Conservation (phyloP, 1,140 invertebrate species). For the Euura lappo region DNA sequence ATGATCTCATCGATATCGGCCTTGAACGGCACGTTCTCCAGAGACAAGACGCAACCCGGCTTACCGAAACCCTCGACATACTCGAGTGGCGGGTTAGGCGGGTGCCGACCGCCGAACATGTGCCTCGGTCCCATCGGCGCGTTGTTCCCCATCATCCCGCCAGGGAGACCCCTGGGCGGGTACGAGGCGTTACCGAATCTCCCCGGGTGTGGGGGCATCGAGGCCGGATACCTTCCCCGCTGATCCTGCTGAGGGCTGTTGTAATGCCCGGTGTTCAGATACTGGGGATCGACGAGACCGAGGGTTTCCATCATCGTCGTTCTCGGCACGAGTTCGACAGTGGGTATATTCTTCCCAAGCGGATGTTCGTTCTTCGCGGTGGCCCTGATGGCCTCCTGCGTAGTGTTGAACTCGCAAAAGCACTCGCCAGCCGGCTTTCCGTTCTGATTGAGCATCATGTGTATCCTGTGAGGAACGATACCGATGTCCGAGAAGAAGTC, state of each 20-base stretch:
- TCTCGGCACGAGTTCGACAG: slow-evolving; percentile 70
- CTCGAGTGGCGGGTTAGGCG: slow-evolving; percentile 45
- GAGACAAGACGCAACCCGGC: slow-evolving; percentile 80
- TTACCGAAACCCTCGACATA: slow-evolving; percentile 71
- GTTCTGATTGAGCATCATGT: slow-evolving; percentile 74
- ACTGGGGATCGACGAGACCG: slow-evolving; percentile 45
- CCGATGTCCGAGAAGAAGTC: slow-evolving; percentile 82
- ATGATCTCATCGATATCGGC: slow-evolving; percentile 87
- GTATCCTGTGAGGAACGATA: slow-evolving; percentile 76
- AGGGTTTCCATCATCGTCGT: slow-evolving; percentile 63
- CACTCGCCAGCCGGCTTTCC: slow-evolving; percentile 80
- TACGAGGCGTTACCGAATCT: slow-evolving; percentile 45
- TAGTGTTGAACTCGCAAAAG: slow-evolving; percentile 81
- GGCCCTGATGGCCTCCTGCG: slow-evolving; percentile 73
- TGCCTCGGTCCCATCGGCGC: slow-evolving; percentile 46
- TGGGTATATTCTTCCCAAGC: slow-evolving; percentile 70
- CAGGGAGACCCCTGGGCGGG: slow-evolving; percentile 49
- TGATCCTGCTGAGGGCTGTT: slow-evolving; percentile 36
- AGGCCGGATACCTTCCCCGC: slow-evolving; percentile 44
- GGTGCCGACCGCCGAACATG: slow-evolving; percentile 35
- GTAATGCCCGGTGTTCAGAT: slow-evolving; percentile 31
- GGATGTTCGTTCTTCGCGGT: slow-evolving; percentile 72
- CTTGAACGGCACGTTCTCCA: slow-evolving; percentile 87
- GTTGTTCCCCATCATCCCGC: slow-evolving; percentile 47
- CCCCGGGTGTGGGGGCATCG: slow-evolving; percentile 43